phyloP scores from a whole-genome alignment of 2,888 invertebrate genomes.

The Ochropleura leucogaster region DNA sequence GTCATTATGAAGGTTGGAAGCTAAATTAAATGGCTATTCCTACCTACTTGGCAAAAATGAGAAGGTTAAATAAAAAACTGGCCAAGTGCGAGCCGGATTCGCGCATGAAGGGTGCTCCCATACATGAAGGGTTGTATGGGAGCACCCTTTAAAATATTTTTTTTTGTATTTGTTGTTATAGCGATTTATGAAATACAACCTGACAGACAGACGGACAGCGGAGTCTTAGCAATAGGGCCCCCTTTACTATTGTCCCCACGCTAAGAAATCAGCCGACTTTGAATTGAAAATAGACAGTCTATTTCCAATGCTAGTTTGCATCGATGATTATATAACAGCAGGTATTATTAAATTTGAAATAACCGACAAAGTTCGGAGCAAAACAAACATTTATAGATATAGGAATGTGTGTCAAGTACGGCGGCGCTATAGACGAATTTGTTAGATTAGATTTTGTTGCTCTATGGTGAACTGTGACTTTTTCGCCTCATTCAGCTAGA shows the following conservation, averaged over 20 bases:
- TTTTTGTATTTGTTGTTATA: too few relatives aligned
- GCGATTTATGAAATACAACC: too few relatives aligned
- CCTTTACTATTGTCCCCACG: background rate
- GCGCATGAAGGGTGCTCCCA: too few relatives aligned
- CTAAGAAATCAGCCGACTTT: slow-evolving; percentile 30
- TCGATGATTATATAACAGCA: slow-evolving; percentile 58
- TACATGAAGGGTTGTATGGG: too few relatives aligned
- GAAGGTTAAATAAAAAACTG: too few relatives aligned
- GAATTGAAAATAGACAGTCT: slow-evolving; percentile 57
- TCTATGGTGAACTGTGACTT: slow-evolving; percentile 3
- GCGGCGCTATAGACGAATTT: slow-evolving; percentile 37
- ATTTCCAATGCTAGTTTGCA: slow-evolving; percentile 45
- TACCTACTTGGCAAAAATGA: too few relatives aligned
- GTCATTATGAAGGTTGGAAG: too few relatives aligned
- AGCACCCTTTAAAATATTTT: too few relatives aligned
- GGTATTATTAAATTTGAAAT: slow-evolving; percentile 52
- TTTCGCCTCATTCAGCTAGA: background rate
- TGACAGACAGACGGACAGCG: too few relatives aligned
- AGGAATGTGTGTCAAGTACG: slow-evolving; percentile 71
- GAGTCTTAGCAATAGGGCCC: too few relatives aligned
- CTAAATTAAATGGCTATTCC: too few relatives aligned
- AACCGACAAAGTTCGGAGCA: slow-evolving; percentile 56
- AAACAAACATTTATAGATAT: slow-evolving; percentile 67
- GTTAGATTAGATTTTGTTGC: slow-evolving; percentile 35
- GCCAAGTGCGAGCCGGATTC: too few relatives aligned